These are phyloP conservation scores for Heterodera filipjevi DNA, from an alignment of 2,888 invertebrate genomes.

Conservation along the genomic window DNA sequence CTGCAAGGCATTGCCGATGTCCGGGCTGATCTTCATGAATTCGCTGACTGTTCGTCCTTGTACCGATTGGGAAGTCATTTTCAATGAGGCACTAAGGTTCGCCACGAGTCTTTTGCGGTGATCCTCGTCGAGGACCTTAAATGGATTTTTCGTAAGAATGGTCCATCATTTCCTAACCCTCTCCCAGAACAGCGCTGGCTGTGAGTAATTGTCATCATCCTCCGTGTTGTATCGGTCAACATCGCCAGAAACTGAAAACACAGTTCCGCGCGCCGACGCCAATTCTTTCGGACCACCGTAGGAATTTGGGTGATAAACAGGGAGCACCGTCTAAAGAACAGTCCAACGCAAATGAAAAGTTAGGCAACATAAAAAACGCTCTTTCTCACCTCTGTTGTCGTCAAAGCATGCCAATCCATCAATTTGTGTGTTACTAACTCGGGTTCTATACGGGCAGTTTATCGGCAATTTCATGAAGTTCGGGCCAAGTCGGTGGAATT, in stretches of 20 bases:
- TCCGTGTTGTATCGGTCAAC: conserved; percentile 80
- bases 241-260: conserved; percentile 74
- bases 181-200: conserved; percentile 80
- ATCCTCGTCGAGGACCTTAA: conserved; percentile 73
- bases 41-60: conserved; percentile 82
- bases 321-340: too few species aligned
- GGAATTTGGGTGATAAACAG: conserved; percentile 95
- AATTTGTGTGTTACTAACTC: conserved; percentile 44
- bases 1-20: conserved; percentile 19
- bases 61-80: conserved; percentile 81
- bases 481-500: conserved; percentile 84
- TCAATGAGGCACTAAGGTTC: conserved; percentile 81
- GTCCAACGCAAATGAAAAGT: conserved; percentile 4
- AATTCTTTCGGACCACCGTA: conserved; percentile 79
- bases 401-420: conserved; percentile 69
- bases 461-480: conserved; percentile 89
- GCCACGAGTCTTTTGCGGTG: conserved; percentile 76
- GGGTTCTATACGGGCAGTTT: conserved; percentile 81
- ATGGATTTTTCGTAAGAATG: neutral
- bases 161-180: conserved; percentile 70
- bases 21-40: conserved; percentile 73
- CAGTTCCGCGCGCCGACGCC: conserved; percentile 36
- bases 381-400: conserved; percentile 75
- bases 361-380: neutral
- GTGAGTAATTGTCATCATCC: conserved; percentile 86